Percentiles rank a stretch among this genome's conserved stretches.
Conservation (phyloP, 2,888 invertebrate genomes). For the Operophtera brumata region DNA sequence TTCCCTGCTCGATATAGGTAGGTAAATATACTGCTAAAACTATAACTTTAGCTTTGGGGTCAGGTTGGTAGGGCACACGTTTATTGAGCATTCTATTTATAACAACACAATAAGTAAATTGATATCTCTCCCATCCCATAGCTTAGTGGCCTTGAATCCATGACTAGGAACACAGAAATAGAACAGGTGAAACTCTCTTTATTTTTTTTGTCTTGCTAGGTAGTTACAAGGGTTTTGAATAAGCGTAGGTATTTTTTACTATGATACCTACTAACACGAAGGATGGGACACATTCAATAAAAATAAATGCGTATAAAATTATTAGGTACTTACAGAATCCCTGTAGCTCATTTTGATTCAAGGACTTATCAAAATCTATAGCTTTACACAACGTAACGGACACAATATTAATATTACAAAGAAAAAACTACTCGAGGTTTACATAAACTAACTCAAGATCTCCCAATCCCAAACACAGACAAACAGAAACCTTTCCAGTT, state of each 20-base stretch:
- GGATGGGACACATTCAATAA: neutral
- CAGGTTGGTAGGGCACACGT: neutral
- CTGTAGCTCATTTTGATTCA: slow-evolving; percentile 65
- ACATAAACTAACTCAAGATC: too few species aligned
- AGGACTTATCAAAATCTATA: neutral
- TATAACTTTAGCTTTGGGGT: neutral
- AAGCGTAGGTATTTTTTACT: neutral
- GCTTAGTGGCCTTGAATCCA: slow-evolving; percentile 59
- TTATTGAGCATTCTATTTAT: slow-evolving; percentile 20
- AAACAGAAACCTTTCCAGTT: too few species aligned
- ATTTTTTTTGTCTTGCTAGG: slow-evolving; percentile 33
- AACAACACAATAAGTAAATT: slow-evolving; percentile 44
- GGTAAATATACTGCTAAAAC: too few species aligned
- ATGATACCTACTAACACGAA: neutral
- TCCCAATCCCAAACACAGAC: too few species aligned
- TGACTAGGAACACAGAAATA: slow-evolving; percentile 61
- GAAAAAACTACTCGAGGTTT: too few species aligned
- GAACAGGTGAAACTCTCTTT: slow-evolving; percentile 44
- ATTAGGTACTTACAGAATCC: slow-evolving; percentile 59
- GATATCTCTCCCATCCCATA: slow-evolving; percentile 47
- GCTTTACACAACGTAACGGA: neutral
- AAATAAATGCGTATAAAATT: neutral
- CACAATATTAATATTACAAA: too few species aligned
- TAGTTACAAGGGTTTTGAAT: neutral
- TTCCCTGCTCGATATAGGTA: too few species aligned